phyloP scores from a whole-genome alignment of 2,888 invertebrate species.

The Belgica antarctica region DNA sequence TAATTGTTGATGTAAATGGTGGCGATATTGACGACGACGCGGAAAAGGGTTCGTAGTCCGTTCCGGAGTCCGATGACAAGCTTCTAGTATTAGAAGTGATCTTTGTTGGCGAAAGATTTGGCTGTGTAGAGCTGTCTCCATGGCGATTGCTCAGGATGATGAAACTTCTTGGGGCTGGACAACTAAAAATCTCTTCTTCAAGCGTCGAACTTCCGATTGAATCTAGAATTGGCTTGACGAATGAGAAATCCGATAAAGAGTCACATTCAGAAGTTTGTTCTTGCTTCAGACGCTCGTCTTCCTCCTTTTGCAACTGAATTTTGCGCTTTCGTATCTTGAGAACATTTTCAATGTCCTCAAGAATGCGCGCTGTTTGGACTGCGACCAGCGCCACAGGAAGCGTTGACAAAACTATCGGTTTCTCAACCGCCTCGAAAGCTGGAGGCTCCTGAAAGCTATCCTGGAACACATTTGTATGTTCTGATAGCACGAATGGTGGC shows the following conservation, averaged over 20 bases:
- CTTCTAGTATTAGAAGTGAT: background rate
- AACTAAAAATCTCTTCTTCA: background rate
- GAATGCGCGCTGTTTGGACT: constrained; percentile 36
- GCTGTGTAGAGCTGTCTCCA: background rate
- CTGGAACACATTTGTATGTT: background rate
- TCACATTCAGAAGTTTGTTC: constrained; percentile 9
- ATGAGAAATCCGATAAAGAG: background rate
- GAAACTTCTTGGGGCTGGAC: constrained; percentile 11
- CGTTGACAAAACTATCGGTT: background rate
- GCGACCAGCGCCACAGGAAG: constrained; percentile 26
- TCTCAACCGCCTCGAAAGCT: background rate
- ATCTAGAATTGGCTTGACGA: no score
- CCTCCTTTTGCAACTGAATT: constrained; percentile 34
- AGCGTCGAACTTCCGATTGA: background rate
- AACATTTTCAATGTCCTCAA: constrained; percentile 40
- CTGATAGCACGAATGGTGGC: background rate
- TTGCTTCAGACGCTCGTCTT: background rate
- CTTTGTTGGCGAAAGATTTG: constrained; percentile 19
- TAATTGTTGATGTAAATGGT: constrained; percentile 21
- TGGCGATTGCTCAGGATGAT: constrained; percentile 19
- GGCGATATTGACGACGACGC: constrained; percentile 37
- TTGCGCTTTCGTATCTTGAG: no score
- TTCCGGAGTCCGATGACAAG: constrained; percentile 34
- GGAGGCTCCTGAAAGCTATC: background rate
- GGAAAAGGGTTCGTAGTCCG: constrained; percentile 37